Conservation (phyloP, 2,888 invertebrate species). For the Pelosia muscerda region DNA sequence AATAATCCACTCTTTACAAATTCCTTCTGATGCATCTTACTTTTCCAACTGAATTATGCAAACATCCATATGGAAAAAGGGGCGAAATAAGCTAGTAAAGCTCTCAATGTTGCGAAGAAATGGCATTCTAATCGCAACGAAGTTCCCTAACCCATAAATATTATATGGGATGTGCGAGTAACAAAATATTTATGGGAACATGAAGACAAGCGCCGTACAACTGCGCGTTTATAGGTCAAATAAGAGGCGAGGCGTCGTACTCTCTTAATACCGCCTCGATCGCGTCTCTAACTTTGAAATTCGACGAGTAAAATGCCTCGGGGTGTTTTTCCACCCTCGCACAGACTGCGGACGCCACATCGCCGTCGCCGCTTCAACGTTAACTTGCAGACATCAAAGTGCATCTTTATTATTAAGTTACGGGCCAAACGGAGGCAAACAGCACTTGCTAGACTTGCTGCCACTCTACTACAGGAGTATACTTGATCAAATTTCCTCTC, state of each 20-base stretch:
- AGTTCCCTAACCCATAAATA: conserved; percentile 77
- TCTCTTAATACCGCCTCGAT: conserved; percentile 69
- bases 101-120: conserved; percentile 70
- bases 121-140: conserved; percentile 77
- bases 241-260: conserved; percentile 62
- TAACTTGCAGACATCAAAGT: conserved; percentile 77
- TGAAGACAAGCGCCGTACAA: conserved; percentile 52
- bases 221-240: conserved; percentile 76
- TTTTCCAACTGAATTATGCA: conserved; percentile 72
- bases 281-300: conserved; percentile 63
- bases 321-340: conserved; percentile 74
- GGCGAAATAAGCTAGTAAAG: conserved; percentile 67
- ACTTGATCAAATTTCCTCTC: conserved; percentile 67
- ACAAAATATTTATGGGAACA: conserved; percentile 74
- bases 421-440: conserved; percentile 61
- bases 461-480: conserved; percentile 52
- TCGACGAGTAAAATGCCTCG: conserved; percentile 65
- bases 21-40: conserved; percentile 61
- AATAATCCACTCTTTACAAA: conserved; percentile 57
- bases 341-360: conserved; percentile 43
- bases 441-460: conserved; percentile 35
- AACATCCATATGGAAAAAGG: conserved; percentile 66
- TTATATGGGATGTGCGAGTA: conserved; percentile 66
- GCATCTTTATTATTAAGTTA: conserved; percentile 77
- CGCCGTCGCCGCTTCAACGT: conserved; percentile 26